These are phyloP conservation scores for Taenioides sp. DNA, from an alignment of 2,797 vertebrate genomes.

Conservation along the genomic window DNA sequence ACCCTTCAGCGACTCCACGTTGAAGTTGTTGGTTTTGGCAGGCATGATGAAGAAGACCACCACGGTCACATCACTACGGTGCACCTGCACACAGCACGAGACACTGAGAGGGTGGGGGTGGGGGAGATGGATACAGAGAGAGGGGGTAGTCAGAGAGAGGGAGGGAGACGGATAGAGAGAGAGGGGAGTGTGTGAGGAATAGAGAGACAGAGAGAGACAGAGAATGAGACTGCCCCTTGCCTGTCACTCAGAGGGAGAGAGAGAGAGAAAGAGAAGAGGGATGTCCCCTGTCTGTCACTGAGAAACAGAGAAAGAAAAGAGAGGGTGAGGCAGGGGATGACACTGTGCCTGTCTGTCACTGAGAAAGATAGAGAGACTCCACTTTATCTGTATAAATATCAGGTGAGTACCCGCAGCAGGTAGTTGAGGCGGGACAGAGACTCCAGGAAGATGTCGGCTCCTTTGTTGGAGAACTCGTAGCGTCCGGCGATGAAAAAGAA, in stretches of 20 bases:
- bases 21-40: slow-evolving; percentile 96
- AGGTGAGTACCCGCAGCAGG: slow-evolving; percentile 82
- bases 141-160: too few relatives aligned
- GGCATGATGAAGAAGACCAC: slow-evolving; percentile 98
- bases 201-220: too few relatives aligned
- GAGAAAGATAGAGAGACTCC: background rate
- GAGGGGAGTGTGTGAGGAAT: too few relatives aligned
- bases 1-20: slow-evolving; percentile 94
- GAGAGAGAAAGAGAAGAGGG: too few relatives aligned
- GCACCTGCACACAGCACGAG: slow-evolving; percentile 77
- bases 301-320: background rate
- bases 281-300: too few relatives aligned
- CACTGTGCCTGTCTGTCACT: background rate
- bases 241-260: too few relatives aligned
- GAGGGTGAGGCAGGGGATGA: too few relatives aligned
- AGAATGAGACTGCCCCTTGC: too few relatives aligned
- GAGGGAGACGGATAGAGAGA: background rate
- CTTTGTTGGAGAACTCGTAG: slow-evolving; percentile 96
- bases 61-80: slow-evolving; percentile 88
- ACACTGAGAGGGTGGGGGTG: background rate
- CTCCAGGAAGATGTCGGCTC: slow-evolving; percentile 94
- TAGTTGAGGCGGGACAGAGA: slow-evolving; percentile 94
- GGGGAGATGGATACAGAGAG: too few relatives aligned
- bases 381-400: background rate
- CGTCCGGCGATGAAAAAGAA: slow-evolving; percentile 97